Evolutionary conservation across 2,113 vertebrate genomes (phyloP).

Genomic region (Synodontis membranacea): DNA sequence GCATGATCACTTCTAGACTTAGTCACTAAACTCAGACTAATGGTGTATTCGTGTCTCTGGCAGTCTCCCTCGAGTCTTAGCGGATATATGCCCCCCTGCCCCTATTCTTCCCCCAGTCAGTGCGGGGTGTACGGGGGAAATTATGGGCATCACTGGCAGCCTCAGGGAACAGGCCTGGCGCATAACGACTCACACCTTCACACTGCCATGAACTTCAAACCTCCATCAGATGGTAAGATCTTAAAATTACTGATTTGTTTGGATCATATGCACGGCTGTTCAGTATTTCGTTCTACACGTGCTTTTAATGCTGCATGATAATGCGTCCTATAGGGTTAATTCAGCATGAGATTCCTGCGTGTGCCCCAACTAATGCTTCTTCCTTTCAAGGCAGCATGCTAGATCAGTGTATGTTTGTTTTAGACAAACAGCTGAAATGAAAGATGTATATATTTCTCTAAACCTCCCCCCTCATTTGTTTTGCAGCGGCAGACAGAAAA

Average conservation of each 20-base stretch:
- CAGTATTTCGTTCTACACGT: background rate
- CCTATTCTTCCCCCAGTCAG: conserved; percentile 80
- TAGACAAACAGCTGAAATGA: background rate
- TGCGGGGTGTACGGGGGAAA: conserved; percentile 78
- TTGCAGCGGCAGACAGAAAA: conserved; percentile 75
- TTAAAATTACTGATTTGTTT: background rate
- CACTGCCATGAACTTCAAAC: conserved; percentile 75
- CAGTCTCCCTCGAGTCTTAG: conserved; percentile 78
- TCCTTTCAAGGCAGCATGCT: background rate
- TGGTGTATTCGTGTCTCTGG: conserved; percentile 17
- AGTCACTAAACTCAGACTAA: background rate
- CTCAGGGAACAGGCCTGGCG: conserved; percentile 73
- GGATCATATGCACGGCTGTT: background rate
- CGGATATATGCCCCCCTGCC: conserved; percentile 82
- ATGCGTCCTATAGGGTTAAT: background rate
- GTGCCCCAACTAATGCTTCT: background rate
- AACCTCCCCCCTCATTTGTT: conserved; percentile 5
- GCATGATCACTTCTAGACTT: background rate
- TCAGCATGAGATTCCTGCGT: background rate
- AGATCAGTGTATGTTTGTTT: background rate
- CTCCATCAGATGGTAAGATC: conserved; percentile 16
- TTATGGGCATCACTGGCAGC: conserved; percentile 81
- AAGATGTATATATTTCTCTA: background rate
- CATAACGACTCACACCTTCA: conserved; percentile 70
- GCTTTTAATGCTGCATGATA: background rate